A percentile compares a stretch with the other conserved stretches of the same genome.
Conservation (phyloP, 2,888 invertebrate genomes). For the Pristionchus entomophagus region DNA sequence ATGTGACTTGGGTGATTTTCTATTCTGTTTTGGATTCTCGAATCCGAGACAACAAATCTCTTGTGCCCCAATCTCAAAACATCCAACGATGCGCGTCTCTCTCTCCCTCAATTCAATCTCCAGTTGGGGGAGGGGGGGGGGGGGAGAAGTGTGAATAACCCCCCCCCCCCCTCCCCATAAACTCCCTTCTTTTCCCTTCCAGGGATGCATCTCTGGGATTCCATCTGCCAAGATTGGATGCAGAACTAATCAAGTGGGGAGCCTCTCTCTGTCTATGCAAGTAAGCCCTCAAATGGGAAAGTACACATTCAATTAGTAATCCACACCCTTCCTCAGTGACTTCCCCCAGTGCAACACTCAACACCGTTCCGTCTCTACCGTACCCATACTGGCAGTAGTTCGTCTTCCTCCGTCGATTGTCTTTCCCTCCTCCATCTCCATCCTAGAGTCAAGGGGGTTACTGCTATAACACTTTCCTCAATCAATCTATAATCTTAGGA, state of each 20-base stretch:
- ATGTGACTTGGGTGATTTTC: not conserved
- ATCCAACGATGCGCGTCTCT: not conserved
- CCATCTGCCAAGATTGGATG: constrained; percentile 18
- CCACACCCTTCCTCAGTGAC: constrained; percentile 13
- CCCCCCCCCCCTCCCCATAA: too few relatives aligned
- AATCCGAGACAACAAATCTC: not conserved
- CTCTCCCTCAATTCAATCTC: constrained; percentile 20
- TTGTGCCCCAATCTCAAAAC: not conserved
- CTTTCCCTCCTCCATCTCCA: not conserved
- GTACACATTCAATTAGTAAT: not conserved
- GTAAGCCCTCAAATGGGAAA: not conserved
- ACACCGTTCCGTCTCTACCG: constrained; percentile 15
- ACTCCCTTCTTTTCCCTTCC: too few relatives aligned
- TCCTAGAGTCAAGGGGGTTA: not conserved
- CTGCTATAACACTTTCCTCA: not conserved
- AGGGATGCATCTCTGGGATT: constrained; percentile 37
- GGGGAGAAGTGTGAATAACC: too few relatives aligned
- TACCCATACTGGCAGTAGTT: constrained; percentile 28
- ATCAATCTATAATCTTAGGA: not conserved
- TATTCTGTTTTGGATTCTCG: not conserved
- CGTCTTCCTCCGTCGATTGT: constrained; percentile 45
- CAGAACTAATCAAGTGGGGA: constrained; percentile 43
- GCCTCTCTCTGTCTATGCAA: constrained; percentile 39
- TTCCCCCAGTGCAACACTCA: constrained; percentile 6
- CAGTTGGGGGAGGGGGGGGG: not conserved